Percentiles rank a stretch among this genome's conserved stretches.
Conservation (phyloP, 2,797 vertebrate species). For the Nyctibius grandis region DNA sequence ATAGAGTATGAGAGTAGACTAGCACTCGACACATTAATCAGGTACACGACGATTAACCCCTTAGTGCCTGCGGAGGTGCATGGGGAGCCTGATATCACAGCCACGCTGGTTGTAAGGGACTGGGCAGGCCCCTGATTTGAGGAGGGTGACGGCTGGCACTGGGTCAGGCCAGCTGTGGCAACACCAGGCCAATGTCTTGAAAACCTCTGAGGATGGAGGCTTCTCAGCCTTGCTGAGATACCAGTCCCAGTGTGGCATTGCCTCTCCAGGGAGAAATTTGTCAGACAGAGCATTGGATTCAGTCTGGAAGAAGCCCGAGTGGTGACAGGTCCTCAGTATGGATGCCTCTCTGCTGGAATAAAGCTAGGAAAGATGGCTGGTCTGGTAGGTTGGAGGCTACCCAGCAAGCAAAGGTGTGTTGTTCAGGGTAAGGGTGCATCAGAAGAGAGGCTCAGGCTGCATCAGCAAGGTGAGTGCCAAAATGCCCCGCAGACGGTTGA, state of each 20-base stretch:
- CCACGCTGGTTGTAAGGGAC: fast-evolving
- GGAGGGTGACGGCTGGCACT: fast-evolving
- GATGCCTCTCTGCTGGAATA: background rate
- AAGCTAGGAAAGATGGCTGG: background rate
- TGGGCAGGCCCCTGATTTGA: background rate
- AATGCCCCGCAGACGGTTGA: background rate
- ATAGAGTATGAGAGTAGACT: background rate
- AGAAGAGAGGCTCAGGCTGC: background rate
- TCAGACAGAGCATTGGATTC: background rate
- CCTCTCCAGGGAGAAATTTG: background rate
- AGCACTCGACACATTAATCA: background rate
- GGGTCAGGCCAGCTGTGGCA: background rate
- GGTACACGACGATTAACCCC: fast-evolving
- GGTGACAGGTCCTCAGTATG: background rate
- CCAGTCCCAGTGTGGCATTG: background rate
- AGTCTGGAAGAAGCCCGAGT: background rate
- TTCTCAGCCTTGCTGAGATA: background rate
- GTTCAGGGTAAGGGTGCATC: background rate
- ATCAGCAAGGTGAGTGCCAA: background rate
- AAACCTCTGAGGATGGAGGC: background rate
- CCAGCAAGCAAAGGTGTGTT: background rate
- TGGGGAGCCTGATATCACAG: fast-evolving
- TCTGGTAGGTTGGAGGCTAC: background rate
- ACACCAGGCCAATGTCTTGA: background rate
- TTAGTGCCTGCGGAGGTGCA: background rate